Evolutionary conservation across 2,888 invertebrate genomes (phyloP).

Genomic region (Heliconius hortense): DNA sequence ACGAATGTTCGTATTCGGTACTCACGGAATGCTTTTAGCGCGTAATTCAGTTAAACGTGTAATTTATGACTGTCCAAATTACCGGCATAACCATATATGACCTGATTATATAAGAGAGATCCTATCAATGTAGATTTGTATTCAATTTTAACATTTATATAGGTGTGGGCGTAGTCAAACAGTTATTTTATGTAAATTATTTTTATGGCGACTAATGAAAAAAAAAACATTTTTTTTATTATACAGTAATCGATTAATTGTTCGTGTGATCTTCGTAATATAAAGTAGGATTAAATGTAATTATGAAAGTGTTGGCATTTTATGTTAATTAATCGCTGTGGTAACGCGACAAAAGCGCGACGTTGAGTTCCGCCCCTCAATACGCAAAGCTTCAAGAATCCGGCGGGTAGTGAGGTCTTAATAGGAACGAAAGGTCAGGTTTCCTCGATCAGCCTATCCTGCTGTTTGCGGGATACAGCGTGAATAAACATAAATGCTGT

Average conservation of each 20-base stretch:
- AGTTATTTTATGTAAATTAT: background rate
- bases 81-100: conserved; percentile 69
- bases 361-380: no score
- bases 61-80: conserved; percentile 79
- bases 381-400: no score
- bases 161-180: background rate
- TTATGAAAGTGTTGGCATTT: background rate
- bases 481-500: no score
- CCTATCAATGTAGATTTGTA: conserved; percentile 18
- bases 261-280: background rate
- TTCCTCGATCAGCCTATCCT: no score
- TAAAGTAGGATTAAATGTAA: no score
- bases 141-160: conserved; percentile 9
- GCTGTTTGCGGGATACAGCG: no score
- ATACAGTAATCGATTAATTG: background rate
- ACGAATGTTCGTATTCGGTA: conserved; percentile 65
- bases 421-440: no score
- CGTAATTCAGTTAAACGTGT: conserved; percentile 81
- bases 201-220: background rate
- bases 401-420: no score
- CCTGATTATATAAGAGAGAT: conserved; percentile 47
- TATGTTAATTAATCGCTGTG: no score
- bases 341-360: no score
- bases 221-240: background rate
- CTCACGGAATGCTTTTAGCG: conserved; percentile 75